Evolutionary conservation across 1,140 invertebrate species (phyloP), one percentile per base, ranked within the genome.

Genomic region (Danaus plexippus): DNA sequence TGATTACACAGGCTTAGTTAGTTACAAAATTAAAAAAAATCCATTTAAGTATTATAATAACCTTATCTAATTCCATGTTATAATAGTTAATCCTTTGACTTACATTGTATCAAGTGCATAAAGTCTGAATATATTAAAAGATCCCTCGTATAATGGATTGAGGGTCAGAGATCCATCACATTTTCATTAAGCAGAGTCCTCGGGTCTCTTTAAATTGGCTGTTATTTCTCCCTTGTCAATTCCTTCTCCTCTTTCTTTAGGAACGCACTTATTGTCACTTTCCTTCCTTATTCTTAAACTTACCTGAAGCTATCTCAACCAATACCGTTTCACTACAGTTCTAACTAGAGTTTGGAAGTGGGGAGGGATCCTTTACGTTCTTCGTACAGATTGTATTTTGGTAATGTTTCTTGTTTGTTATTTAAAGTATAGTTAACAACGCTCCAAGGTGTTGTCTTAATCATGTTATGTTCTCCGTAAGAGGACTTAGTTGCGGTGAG

Each of bases 191-290:
- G 67, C 62, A 64, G 70, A 76, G 76, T 69, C 69, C 72, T 61
- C 73, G 71, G 76, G 77, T 71, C 72, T 63, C 57, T 53, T 64
- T 80, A 77, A 77, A 72, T 71, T 73, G 75, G 66, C 73, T 72
- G 67, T 57, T 63, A 64, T 71, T 75, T 73, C 73, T 75, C 67
- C 67, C 69, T 77, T 73, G 72, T 77, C 75, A 78, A 66, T 66
- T 76, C 66, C 69, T 71, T 69, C 64, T 67, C 63, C 59, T 69
- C 54, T 67, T 67, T 71, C 75, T 70, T 80, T 63, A 59, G 64
- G 54, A 65, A 54, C 64, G 62, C 68, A 62, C 54, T 46, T 49
- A 57, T 66, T 59, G 57, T 50, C 57, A 46, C 62, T 61, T 63
- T 61, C 60, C 65, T 61, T 60, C 60, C 61, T 65, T 64, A 63